A percentile compares a stretch with the other conserved stretches of the same genome.
phyloP scores from a whole-genome alignment of 1,140 invertebrate genomes.

The Drosophila bocqueti region DNA sequence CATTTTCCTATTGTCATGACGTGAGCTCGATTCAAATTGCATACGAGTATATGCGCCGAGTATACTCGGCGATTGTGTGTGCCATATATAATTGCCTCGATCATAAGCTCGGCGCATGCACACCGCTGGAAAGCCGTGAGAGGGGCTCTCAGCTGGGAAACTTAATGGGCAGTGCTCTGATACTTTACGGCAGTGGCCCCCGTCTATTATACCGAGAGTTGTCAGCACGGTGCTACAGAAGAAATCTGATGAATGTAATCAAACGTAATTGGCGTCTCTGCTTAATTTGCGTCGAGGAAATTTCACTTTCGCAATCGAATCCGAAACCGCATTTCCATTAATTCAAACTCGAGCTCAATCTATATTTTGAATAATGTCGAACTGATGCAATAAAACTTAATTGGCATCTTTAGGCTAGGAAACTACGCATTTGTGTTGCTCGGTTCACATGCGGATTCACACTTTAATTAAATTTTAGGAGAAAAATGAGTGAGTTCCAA shows the following conservation, averaged over 20 bases:
- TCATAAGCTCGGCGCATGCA: slow-evolving; percentile 74
- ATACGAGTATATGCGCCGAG: slow-evolving; percentile 26
- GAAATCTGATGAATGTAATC: slow-evolving; percentile 67
- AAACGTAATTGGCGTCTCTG: slow-evolving; percentile 55
- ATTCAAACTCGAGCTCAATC: slow-evolving; percentile 4
- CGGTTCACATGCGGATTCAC: slow-evolving; percentile 14
- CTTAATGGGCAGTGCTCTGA: slow-evolving; percentile 67
- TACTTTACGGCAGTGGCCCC: slow-evolving; percentile 47
- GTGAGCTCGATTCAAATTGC: slow-evolving; percentile 70
- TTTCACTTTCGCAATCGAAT: slow-evolving; percentile 50
- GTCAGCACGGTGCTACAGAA: slow-evolving; percentile 53
- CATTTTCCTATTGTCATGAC: slow-evolving; percentile 63
- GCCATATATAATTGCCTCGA: slow-evolving; percentile 75
- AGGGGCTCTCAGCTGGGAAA: slow-evolving; percentile 61
- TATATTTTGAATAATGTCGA: slow-evolving; percentile 15
- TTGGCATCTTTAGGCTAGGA: slow-evolving; percentile 33
- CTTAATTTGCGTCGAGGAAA: slow-evolving; percentile 39
- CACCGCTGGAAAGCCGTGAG: slow-evolving; percentile 27
- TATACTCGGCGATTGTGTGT: slow-evolving; percentile 34
- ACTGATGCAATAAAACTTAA: slow-evolving; percentile 23
- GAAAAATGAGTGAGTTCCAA: slow-evolving; percentile 6
- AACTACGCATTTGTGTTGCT: slow-evolving; percentile 12
- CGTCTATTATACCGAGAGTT: slow-evolving; percentile 44
- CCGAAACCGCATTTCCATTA: slow-evolving; percentile 29
- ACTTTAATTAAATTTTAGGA: slow-evolving; percentile 31